A percentile compares a stretch with the other conserved stretches of the same genome.
Conservation (phyloP, 2,113 vertebrate species). For the Bungarus multicinctus region DNA sequence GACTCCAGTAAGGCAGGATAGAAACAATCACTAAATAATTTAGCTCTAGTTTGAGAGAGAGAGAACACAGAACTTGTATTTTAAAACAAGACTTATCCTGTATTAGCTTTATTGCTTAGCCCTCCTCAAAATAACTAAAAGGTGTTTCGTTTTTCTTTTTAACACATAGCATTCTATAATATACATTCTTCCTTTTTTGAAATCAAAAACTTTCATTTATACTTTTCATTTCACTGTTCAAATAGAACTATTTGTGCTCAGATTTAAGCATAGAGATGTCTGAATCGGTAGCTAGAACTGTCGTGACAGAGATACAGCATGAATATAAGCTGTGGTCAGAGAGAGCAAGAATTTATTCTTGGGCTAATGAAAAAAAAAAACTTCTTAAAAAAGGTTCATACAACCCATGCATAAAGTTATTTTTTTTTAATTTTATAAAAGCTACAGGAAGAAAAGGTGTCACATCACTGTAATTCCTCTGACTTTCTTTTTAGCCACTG, state of each 20-base stretch:
- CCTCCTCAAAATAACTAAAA: neutral
- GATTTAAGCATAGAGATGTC: neutral
- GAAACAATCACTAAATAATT: neutral
- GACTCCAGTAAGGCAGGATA: neutral
- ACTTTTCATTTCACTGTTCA: constrained; percentile 22
- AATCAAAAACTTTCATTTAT: constrained; percentile 23
- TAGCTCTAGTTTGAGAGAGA: constrained; percentile 2
- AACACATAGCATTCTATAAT: constrained; percentile 28
- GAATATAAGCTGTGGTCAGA: neutral
- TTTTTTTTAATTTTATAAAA: constrained; percentile 16
- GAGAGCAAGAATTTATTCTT: neutral
- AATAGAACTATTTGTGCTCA: constrained; percentile 44
- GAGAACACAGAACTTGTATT: constrained; percentile 18
- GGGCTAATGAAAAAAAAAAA: constrained; percentile 2
- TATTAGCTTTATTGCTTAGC: constrained; percentile 42
- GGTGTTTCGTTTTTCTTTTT: neutral
- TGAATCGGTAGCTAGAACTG: neutral
- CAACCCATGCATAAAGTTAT: neutral
- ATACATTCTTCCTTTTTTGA: constrained; percentile 3
- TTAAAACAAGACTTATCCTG: constrained; percentile 31
- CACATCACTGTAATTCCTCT: neutral
- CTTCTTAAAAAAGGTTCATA: neutral
- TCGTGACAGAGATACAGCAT: constrained; percentile 12
- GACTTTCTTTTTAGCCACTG: neutral
- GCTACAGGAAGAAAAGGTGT: neutral